A percentile compares a stretch with the other conserved stretches of the same genome.
phyloP scores from a whole-genome alignment of 2,797 vertebrate species.

The Gorsachius magnificus region DNA sequence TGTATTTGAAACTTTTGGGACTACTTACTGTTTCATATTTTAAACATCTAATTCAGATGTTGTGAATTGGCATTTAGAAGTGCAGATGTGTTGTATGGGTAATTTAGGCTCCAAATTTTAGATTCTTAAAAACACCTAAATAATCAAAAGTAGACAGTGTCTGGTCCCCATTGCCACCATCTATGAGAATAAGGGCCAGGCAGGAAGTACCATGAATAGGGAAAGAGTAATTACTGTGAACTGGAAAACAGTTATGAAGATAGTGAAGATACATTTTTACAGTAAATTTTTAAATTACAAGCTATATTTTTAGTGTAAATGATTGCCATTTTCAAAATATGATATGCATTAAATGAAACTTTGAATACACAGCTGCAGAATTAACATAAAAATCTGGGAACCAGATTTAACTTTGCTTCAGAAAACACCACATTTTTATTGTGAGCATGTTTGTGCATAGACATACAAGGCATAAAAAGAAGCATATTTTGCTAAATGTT shows the following conservation, averaged over 20 bases:
- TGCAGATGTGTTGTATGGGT: neutral
- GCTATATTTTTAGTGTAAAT: neutral
- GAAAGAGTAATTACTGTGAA: neutral
- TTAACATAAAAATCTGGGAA: neutral
- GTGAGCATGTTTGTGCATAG: neutral
- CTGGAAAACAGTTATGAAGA: neutral
- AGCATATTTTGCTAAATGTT: neutral
- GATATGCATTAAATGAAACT: neutral
- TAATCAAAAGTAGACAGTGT: neutral
- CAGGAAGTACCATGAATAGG: neutral
- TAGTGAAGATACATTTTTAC: neutral
- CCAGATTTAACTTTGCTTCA: neutral
- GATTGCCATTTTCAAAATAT: neutral
- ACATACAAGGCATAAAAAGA: neutral
- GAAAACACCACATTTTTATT: neutral
- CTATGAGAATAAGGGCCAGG: neutral
- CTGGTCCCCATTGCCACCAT: neutral
- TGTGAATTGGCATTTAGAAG: neutral
- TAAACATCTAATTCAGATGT: neutral
- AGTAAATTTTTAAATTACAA: neutral
- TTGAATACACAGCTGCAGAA: neutral
- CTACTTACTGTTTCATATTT: neutral
- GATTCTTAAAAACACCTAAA: neutral
- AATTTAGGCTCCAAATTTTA: neutral
- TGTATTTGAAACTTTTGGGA: neutral